Evolutionary conservation across 2,113 vertebrate genomes (phyloP).

Genomic region (Pomatostomus ruficeps): DNA sequence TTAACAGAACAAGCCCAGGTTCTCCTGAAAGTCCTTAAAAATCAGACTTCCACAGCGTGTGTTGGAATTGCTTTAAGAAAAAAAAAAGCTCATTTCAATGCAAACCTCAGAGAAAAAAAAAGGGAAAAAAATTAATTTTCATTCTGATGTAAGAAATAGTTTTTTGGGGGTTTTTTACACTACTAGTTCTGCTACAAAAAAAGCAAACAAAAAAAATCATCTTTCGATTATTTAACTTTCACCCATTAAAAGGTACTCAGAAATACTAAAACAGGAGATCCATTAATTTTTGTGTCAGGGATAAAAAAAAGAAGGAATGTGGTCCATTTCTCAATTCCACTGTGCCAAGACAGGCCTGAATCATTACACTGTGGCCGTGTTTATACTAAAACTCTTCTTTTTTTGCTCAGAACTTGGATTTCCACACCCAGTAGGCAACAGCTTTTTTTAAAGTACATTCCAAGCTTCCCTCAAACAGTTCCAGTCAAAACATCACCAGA

Average conservation of each 20-base stretch:
- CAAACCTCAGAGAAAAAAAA: background rate
- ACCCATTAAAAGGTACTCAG: background rate
- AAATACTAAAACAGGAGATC: background rate
- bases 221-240: background rate
- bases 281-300: background rate
- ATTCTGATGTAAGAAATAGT: background rate
- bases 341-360: constrained; percentile 16
- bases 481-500: constrained; percentile 52
- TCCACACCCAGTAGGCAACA: constrained; percentile 46
- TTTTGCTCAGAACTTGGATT: background rate
- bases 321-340: background rate
- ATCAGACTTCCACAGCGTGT: background rate
- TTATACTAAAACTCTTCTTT: constrained; percentile 1
- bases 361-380: constrained; percentile 41
- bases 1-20: background rate
- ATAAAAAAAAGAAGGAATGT: background rate
- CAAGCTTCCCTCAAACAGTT: constrained; percentile 48
- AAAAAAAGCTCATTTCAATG: background rate
- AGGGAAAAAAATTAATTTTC: background rate
- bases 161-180: background rate
- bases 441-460: constrained; percentile 43
- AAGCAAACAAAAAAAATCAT: background rate
- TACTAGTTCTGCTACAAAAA: background rate
- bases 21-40: background rate
- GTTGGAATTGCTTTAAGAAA: background rate